phyloP scores from a whole-genome alignment of 2,888 invertebrate species.

The Hetaerina titia region DNA sequence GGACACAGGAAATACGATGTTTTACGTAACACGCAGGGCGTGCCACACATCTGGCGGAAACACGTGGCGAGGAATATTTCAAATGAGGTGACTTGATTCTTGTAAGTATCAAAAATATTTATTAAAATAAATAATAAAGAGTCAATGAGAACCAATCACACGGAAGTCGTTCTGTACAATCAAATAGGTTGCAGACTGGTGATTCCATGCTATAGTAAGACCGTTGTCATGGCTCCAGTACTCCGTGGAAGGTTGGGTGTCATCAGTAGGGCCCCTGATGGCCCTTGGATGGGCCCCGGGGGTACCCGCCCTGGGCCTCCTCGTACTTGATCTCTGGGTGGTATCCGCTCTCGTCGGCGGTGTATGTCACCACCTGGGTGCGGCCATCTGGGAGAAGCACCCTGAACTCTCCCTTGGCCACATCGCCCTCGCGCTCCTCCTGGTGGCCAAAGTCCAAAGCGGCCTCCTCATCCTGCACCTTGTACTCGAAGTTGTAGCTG shows the following conservation, averaged over 20 bases:
- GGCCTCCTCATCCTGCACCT: slow-evolving; percentile 81
- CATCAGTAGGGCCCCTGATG: neutral
- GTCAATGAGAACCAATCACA: neutral
- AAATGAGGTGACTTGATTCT: no score
- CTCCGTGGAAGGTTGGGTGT: neutral
- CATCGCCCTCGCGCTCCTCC: slow-evolving; percentile 83
- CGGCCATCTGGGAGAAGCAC: slow-evolving; percentile 83
- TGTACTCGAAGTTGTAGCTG: slow-evolving; percentile 83
- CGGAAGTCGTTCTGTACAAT: neutral
- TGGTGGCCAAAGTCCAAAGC: slow-evolving; percentile 83
- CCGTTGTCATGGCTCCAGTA: neutral
- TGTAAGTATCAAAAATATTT: neutral
- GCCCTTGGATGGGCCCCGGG: slow-evolving; percentile 28
- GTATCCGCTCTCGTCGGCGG: slow-evolving; percentile 82
- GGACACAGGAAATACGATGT: no score
- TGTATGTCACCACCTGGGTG: slow-evolving; percentile 83
- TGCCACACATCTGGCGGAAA: no score
- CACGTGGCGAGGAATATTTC: no score
- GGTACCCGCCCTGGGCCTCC: slow-evolving; percentile 73
- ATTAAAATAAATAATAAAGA: neutral
- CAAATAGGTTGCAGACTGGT: neutral
- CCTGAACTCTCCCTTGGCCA: slow-evolving; percentile 83
- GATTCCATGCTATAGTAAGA: neutral
- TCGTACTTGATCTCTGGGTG: slow-evolving; percentile 84
- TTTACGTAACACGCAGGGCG: no score